phyloP scores from a whole-genome alignment of 2,797 vertebrate species.

The Sebastes taczanowskii region DNA sequence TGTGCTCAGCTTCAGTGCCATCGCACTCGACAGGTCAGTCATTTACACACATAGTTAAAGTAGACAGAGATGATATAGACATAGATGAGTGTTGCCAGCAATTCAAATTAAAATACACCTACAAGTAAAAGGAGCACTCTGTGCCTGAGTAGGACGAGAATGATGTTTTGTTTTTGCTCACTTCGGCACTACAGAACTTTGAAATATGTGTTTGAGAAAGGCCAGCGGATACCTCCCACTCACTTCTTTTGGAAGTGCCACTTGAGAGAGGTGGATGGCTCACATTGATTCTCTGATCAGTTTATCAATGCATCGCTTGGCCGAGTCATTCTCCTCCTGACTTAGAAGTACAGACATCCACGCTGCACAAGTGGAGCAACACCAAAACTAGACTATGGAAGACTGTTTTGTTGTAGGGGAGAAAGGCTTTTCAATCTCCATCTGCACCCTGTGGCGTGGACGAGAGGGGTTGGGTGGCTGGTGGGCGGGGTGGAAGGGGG shows the following conservation, averaged over 20 bases:
- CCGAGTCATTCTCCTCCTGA: not conserved
- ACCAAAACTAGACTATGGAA: conserved; percentile 5
- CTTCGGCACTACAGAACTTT: conserved; percentile 13
- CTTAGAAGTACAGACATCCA: not conserved
- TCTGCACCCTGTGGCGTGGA: conserved; percentile 17
- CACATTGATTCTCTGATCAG: conserved; percentile 5
- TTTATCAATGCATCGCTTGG: conserved; percentile 7
- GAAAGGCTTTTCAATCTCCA: conserved; percentile 26
- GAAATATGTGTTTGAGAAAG: conserved; percentile 32
- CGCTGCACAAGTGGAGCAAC: not conserved
- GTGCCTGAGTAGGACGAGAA: not conserved
- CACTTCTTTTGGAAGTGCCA: not conserved
- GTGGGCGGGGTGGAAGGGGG: not conserved
- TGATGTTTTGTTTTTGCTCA: conserved; percentile 2
- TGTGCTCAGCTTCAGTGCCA: conserved; percentile 94
- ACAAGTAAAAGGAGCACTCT: not conserved
- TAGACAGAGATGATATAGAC: not conserved
- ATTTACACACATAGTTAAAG: not conserved
- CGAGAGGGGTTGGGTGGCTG: not conserved
- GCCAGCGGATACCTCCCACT: conserved; percentile 14
- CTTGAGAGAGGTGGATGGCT: conserved; percentile 19
- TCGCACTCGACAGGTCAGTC: conserved; percentile 95
- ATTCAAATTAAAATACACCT: not conserved
- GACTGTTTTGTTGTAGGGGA: not conserved
- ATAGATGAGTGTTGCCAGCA: not conserved